These are phyloP conservation scores for Mamestra brassicae DNA, from an alignment of 2,888 invertebrate species.

Conservation along the genomic window DNA sequence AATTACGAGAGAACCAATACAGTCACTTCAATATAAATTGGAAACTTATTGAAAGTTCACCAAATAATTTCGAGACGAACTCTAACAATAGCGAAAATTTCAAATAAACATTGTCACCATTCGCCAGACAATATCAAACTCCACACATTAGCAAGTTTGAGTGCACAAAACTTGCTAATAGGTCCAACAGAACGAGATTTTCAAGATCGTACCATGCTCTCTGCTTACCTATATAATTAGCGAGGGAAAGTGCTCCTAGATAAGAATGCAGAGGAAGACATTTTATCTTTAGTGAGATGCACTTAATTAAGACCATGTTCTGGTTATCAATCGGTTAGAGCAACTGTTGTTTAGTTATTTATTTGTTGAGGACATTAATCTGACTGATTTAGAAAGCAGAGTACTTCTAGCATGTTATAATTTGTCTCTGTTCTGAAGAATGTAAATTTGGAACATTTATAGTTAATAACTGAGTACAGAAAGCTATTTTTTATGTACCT, in stretches of 20 bases:
- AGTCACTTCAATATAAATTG: not conserved
- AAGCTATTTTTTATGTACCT: no score
- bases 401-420: not conserved
- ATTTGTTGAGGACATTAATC: slow-evolving; percentile 1
- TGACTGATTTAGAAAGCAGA: not conserved
- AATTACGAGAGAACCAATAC: not conserved
- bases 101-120: slow-evolving; percentile 41
- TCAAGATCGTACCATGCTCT: slow-evolving; percentile 62
- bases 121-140: slow-evolving; percentile 44
- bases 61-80: slow-evolving; percentile 26
- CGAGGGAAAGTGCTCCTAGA: slow-evolving; percentile 79
- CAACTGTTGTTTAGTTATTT: slow-evolving; percentile 11
- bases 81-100: slow-evolving; percentile 30
- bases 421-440: not conserved
- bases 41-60: slow-evolving; percentile 7
- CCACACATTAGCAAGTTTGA: slow-evolving; percentile 50
- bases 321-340: slow-evolving; percentile 39
- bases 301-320: slow-evolving; percentile 62
- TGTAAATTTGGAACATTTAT: no score
- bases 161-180: slow-evolving; percentile 63
- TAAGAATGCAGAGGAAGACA: slow-evolving; percentile 70
- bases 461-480: no score
- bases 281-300: slow-evolving; percentile 69
- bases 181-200: slow-evolving; percentile 66
- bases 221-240: slow-evolving; percentile 74